These are phyloP conservation scores for Notamacropus eugenii DNA, from an alignment of 2,797 vertebrate species.

Conservation along the genomic window DNA sequence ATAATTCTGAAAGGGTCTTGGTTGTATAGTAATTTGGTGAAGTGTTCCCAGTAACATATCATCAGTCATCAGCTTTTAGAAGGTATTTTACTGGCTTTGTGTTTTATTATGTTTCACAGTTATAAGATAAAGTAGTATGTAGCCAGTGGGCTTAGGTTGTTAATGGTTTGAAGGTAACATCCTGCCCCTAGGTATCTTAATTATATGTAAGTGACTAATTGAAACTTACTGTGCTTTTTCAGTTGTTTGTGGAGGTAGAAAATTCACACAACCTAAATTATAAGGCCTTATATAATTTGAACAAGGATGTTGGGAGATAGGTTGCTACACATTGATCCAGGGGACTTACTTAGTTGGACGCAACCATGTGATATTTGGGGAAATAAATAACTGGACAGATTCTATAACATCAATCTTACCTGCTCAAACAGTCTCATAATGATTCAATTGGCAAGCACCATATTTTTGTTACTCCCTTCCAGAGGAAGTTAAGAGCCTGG, in stretches of 20 bases:
- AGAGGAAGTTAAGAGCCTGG: constrained; percentile 40
- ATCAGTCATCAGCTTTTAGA: constrained; percentile 19
- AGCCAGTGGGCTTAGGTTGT: constrained; percentile 29
- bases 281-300: constrained; percentile 39
- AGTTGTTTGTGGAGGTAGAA: constrained; percentile 64
- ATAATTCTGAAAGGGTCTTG: background rate
- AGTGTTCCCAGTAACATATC: background rate
- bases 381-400: constrained; percentile 53
- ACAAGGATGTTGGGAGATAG: background rate
- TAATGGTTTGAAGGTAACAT: constrained; percentile 61
- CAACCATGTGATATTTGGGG: constrained; percentile 36
- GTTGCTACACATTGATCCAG: constrained; percentile 30
- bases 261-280: constrained; percentile 36
- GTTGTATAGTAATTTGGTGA: background rate
- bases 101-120: background rate
- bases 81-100: constrained; percentile 4
- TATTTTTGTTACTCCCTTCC: constrained; percentile 15
- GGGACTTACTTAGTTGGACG: constrained; percentile 53
- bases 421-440: constrained; percentile 32
- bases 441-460: constrained; percentile 26
- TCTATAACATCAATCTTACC: background rate
- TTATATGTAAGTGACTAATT: constrained; percentile 55
- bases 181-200: constrained; percentile 52
- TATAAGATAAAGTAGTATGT: constrained; percentile 15
- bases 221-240: constrained; percentile 69